Base-by-base conservation (phyloP, 1,140 invertebrate species). In the Calosoma granatense region DNA sequence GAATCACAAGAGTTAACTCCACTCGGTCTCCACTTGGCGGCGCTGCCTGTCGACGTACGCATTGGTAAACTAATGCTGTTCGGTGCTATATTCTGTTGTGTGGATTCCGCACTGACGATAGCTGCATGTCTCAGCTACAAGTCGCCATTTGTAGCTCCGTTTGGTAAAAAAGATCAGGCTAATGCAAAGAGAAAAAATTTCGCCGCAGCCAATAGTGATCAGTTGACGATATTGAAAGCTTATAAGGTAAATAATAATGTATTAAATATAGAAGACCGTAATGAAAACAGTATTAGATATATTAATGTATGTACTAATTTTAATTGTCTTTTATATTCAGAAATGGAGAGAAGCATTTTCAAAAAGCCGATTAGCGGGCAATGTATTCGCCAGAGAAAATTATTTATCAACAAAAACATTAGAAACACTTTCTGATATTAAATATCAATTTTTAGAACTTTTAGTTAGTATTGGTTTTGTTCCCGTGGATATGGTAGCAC, bases 61-160 rank as follows among this genome's bases (percentile, higher is more conserved):
- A 86, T 94, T 56, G 91, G 90, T 15, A 92, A 95, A 74, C 78
- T 97, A 65, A 87, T 97, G 73, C 69, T 97, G 0, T 93, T 90
- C 64, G 90, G 92, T 0, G 85, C 93, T 17, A 90, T 96, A 54
- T 88, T 98, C 63, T 91, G 90, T 64, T 97, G 94, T 70, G 77
- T 98, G 2, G 92, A 97, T 74, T 94, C 94, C 1, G 84, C 94
- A 0, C 74, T 98, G 0, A 97, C 93, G 6, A 92, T 98, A 66
- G 93, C 93, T 1, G 90, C 93, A 36, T 87, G 84, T 67, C 73
- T 98, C 2, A 88, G 91, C 57, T 84, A 92, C 67, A 91, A 91
- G 70, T 88, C 83, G 63, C 88, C 90, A 0, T 93, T 93, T 68
- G 74, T 84, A 0, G 76, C 83, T 26, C 87, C 90, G 0, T 82